phyloP scores from a whole-genome alignment of 2,797 vertebrate genomes.

The Pantherophis alleghaniensis region DNA sequence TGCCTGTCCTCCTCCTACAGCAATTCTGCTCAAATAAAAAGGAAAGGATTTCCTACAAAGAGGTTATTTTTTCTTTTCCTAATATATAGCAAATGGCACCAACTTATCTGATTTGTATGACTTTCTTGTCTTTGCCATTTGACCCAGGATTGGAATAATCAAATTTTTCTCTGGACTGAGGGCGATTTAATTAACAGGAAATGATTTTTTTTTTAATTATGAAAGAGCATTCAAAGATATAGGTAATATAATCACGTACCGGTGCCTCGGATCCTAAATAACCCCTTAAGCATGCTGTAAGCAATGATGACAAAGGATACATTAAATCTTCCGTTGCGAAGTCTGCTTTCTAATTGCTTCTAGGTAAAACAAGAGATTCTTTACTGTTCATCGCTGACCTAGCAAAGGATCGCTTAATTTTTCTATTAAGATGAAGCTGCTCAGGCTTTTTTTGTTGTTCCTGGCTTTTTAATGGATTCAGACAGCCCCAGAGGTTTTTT shows the following conservation, averaged over 20 bases:
- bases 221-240: conserved; percentile 25
- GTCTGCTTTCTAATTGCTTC: conserved; percentile 34
- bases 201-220: conserved; percentile 29
- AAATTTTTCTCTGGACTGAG: background rate
- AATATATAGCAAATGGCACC: background rate
- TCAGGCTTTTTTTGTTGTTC: conserved; percentile 33
- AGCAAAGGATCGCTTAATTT: conserved; percentile 42
- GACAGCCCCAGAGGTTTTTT: conserved; percentile 55
- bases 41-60: background rate
- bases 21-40: background rate
- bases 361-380: conserved; percentile 27
- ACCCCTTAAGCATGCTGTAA: conserved; percentile 53
- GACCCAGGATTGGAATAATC: background rate
- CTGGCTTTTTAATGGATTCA: conserved; percentile 41
- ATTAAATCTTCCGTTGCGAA: background rate
- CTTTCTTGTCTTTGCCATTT: background rate
- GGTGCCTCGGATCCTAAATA: conserved; percentile 52
- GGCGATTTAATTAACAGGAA: conserved; percentile 54
- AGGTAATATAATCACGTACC: conserved; percentile 45
- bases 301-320: conserved; percentile 29
- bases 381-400: conserved; percentile 37
- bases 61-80: background rate
- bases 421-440: conserved; percentile 28
- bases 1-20: background rate
- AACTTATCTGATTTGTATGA: background rate